These are phyloP conservation scores for Mus caroli DNA, from an alignment of 2,797 vertebrate species.

Conservation along the genomic window DNA sequence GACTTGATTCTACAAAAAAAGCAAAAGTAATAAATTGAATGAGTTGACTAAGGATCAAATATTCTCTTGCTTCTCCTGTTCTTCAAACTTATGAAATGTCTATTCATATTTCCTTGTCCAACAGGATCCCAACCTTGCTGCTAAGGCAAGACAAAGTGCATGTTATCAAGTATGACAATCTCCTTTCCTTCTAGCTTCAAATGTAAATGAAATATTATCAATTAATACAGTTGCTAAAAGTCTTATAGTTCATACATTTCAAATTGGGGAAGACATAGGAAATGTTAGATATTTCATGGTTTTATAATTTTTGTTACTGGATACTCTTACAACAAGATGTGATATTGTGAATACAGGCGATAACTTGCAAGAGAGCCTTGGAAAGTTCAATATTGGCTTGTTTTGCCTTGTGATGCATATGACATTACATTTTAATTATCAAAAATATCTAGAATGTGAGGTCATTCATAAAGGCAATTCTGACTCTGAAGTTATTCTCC, in stretches of 20 bases:
- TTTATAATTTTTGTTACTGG: constrained; percentile 11
- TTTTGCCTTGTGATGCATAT: background rate
- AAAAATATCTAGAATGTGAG: background rate
- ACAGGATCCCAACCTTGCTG: background rate
- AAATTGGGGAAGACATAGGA: constrained; percentile 26
- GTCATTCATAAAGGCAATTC: background rate
- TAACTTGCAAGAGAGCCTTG: background rate
- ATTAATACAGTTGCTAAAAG: constrained; percentile 30
- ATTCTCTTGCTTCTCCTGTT: background rate
- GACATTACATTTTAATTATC: background rate
- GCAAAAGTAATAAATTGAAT: background rate
- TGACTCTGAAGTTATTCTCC: background rate
- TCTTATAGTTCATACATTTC: background rate
- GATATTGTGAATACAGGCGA: background rate
- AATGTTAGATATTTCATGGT: background rate
- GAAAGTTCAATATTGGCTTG: background rate
- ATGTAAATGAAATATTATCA: background rate
- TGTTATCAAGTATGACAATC: background rate
- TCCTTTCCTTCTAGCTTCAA: constrained; percentile 1
- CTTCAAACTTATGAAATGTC: background rate
- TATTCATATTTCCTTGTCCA: constrained; percentile 40
- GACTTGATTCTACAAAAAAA: constrained; percentile 42
- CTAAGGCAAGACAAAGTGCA: background rate
- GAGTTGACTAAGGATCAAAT: background rate
- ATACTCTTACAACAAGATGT: background rate